A percentile compares a stretch with the other conserved stretches of the same genome.
phyloP scores from a whole-genome alignment of 2,888 invertebrate species.

The Odontocerum albicorne region DNA sequence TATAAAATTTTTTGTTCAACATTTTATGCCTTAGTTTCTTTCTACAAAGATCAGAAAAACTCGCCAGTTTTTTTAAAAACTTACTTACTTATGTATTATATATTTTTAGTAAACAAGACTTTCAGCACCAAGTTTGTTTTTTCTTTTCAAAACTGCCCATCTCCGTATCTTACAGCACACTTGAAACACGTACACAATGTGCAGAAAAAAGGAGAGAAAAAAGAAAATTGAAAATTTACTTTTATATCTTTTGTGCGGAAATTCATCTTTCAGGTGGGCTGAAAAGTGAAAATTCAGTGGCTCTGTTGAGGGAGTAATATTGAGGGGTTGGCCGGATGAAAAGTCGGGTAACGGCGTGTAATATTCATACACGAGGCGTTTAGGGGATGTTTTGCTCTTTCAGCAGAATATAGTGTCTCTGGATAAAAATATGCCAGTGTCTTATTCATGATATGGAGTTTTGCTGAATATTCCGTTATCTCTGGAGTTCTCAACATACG shows the following conservation, averaged over 20 bases:
- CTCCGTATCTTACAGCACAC: too few relatives aligned
- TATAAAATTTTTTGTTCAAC: too few relatives aligned
- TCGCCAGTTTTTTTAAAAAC: too few relatives aligned
- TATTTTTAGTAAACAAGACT: too few relatives aligned
- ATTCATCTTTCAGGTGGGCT: background rate
- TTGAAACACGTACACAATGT: background rate
- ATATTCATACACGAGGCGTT: slow-evolving; percentile 3
- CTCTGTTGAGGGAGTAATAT: background rate
- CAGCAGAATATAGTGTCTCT: slow-evolving; percentile 11
- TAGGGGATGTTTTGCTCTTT: slow-evolving; percentile 1
- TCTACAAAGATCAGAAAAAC: too few relatives aligned
- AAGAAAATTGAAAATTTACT: background rate
- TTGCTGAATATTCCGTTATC: too few relatives aligned
- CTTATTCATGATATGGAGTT: too few relatives aligned
- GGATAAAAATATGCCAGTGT: slow-evolving; percentile 13
- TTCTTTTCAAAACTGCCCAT: too few relatives aligned
- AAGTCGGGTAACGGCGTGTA: slow-evolving; percentile 12
- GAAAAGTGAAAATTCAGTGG: background rate
- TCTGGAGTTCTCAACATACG: too few relatives aligned
- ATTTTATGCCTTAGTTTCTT: too few relatives aligned
- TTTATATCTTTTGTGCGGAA: background rate
- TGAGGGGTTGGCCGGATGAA: slow-evolving; percentile 2
- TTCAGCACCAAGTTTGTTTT: too few relatives aligned
- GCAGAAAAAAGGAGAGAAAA: background rate
- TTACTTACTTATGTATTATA: too few relatives aligned